These are phyloP conservation scores for Melanotaenia trifasciata DNA, from an alignment of 2,797 vertebrate species.

Conservation along the genomic window DNA sequence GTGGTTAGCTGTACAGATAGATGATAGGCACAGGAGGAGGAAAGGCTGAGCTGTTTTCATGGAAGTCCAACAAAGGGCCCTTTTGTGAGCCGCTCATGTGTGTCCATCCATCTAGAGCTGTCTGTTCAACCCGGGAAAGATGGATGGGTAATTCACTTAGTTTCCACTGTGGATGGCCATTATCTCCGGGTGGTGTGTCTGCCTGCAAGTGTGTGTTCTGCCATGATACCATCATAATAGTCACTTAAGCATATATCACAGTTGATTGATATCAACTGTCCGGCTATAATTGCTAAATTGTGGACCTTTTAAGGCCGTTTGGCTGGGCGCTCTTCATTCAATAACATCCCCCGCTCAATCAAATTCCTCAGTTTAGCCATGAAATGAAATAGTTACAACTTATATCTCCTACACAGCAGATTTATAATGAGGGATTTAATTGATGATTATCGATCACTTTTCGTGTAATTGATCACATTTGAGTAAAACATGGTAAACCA, in stretches of 20 bases:
- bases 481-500: neutral
- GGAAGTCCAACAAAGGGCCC: conserved; percentile 61
- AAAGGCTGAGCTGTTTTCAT: conserved; percentile 49
- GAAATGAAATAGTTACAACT: conserved; percentile 20
- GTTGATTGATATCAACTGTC: conserved; percentile 64
- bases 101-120: conserved; percentile 58
- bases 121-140: conserved; percentile 49
- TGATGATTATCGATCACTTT: neutral
- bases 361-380: conserved; percentile 36
- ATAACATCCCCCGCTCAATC: conserved; percentile 35
- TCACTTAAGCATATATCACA: conserved; percentile 63
- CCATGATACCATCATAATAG: conserved; percentile 66
- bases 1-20: conserved; percentile 64
- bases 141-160: conserved; percentile 73
- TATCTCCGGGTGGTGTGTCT: conserved; percentile 62
- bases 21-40: conserved; percentile 60
- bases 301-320: conserved; percentile 59
- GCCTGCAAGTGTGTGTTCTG: conserved; percentile 56
- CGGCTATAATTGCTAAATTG: conserved; percentile 62
- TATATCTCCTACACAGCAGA: conserved; percentile 3
- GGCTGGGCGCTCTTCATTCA: conserved; percentile 30
- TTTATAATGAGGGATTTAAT: neutral
- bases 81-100: conserved; percentile 38
- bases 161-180: conserved; percentile 63
- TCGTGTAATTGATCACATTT: neutral